Base-by-base conservation (phyloP, 1,140 invertebrate genomes). In the Stegodyphus mimosarum region DNA sequence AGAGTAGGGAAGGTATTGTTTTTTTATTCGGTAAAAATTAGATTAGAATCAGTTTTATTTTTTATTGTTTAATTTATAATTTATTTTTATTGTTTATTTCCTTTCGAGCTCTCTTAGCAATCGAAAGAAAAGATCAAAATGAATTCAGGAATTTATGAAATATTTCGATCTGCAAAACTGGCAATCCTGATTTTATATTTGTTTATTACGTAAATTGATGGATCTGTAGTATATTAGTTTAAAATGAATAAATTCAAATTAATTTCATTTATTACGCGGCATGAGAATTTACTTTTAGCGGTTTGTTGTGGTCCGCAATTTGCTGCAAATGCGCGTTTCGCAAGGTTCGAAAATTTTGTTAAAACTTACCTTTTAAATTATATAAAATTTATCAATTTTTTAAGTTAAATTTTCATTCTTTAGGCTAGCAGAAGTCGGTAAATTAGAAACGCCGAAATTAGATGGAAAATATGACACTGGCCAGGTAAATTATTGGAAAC, bases 401-500 rank as follows among this genome's bases (percentile, higher is more conserved):
- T 67, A 73, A 53, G 13, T 73, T 52, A 49, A 73, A 52, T n/a
- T 52, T 11, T n/a, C 51, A 13, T 73, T 74, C 87, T 51, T 86
- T 66, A 94, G 94, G 91, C 92, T 96, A 81, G 93, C 94, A n/a
- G 95, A 95, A 92, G 94, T 96, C 75, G 95, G 95, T 33, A 92
- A 93, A 88, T 91, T 96, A 86, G 95, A 97, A 91, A 91, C 93
- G 70, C 95, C 96, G 63, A 97, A 97, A 92, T 90, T 94, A 66
- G 93, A 95, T 87, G 96, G 96, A 63, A 96, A 97, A 91, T 99
- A 98, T 92, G 95, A 97, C 89, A 97, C 97, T 13, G 97, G 97
- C 52, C 97, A 99, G 91, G 90, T 91, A 84, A 75, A 63, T 63
- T 17, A 33, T 33, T 33, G 33, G 33, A 33, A 3, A 33, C 3